Base-by-base conservation (phyloP, 2,888 invertebrate genomes). In the Tinea trinotella region DNA sequence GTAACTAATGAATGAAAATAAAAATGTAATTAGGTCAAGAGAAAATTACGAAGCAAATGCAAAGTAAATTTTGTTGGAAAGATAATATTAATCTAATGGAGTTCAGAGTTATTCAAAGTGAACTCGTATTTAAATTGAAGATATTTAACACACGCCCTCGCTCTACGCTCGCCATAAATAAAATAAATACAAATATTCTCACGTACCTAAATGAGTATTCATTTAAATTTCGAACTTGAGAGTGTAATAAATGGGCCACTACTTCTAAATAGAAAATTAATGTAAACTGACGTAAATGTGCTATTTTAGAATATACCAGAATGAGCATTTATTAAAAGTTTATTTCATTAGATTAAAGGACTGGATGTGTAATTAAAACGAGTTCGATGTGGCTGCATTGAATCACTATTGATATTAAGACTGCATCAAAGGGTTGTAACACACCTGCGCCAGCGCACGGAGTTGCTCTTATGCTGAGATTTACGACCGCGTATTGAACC, bases 151-250 rank as follows among this genome's bases (percentile, higher is more conserved):
- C 77, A 40, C 80, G 73, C 79, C 79, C 77, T 78, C 78, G 78
- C 75, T 65, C 71, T 67, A 67, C 69, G 70, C 74, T 66, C 66
- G 69, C 83, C 83, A 82, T 84, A 84, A 84, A 85, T 84, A 81
- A 84, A 83, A 83, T 81, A 83, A 84, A 84, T 82, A 84, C 78
- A 83, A 82, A 85, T 85, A 84, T 84, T 84, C 83, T 85, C 84
- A 85, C 84, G 84, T 53, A 53, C 19, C 13, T 53, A 53, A 36
- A 44, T 20, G 19, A 48, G 48, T 48, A 48, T 70, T 74, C 78
- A 81, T 83, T 84, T 82, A 83, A 79, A 81, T 82, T 76, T 74
- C 57, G 35, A 57, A 57, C 57, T 59, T 56, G 76, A 76, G 75
- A 80, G 81, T 79, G 81, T 82, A 77, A 82, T 81, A 84, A 83